A percentile compares a stretch with the other conserved stretches of the same genome.
These are phyloP conservation scores for Pygmarrhopalites habei DNA, from an alignment of 1,140 invertebrate species.

Conservation along the genomic window DNA sequence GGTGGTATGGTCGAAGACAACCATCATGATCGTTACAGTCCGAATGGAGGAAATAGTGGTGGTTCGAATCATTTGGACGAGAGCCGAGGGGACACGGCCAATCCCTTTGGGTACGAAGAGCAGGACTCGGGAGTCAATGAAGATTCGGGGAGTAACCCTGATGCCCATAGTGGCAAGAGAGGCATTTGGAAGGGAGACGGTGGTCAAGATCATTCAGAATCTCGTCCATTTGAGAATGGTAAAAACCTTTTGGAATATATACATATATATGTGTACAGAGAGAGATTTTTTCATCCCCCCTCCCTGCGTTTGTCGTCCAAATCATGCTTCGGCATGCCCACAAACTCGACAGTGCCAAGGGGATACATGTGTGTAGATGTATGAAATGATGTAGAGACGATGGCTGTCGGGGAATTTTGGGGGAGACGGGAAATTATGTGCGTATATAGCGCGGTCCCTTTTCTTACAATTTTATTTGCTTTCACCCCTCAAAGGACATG, in stretches of 20 bases:
- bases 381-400: too few species aligned
- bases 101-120: conserved; percentile 35
- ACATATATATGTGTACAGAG: background rate
- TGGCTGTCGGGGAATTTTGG: too few species aligned
- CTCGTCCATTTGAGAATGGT: conserved; percentile 37
- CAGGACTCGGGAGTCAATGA: conserved; percentile 29
- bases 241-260: too few species aligned
- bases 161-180: conserved; percentile 36
- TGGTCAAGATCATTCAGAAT: conserved; percentile 28
- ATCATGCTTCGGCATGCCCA: too few species aligned
- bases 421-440: too few species aligned
- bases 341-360: too few species aligned
- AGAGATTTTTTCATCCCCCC: background rate
- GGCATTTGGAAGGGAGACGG: conserved; percentile 32
- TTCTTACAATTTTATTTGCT: too few species aligned
- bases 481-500: too few species aligned
- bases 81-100: conserved; percentile 27
- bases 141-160: conserved; percentile 8
- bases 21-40: conserved; percentile 25
- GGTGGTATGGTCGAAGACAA: conserved; percentile 17
- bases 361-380: too few species aligned
- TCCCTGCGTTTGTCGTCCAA: background rate
- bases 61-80: conserved; percentile 35
- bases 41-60: conserved; percentile 19
- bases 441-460: too few species aligned